phyloP scores from a whole-genome alignment of 2,797 vertebrate species.

The Chelmon rostratus region DNA sequence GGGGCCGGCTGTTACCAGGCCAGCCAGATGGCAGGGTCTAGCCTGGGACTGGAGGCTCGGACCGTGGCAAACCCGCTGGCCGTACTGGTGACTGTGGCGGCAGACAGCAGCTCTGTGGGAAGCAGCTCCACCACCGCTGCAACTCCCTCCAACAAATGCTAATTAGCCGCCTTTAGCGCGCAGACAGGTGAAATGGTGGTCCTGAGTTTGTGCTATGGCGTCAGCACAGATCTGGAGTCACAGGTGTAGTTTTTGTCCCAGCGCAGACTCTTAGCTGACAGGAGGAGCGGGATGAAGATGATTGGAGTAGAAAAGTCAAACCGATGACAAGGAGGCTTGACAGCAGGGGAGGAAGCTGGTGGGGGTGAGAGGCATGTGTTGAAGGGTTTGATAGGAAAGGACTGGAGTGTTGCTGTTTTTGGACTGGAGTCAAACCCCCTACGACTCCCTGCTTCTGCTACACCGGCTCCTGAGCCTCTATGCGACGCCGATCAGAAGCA shows the following conservation, averaged over 20 bases:
- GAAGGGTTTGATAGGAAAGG: conserved; percentile 74
- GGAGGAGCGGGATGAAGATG: conserved; percentile 74
- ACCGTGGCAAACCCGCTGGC: conserved; percentile 62
- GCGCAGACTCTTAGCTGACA: conserved; percentile 43
- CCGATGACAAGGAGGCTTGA: conserved; percentile 74
- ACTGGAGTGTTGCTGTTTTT: conserved; percentile 70
- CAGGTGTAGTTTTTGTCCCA: conserved; percentile 23
- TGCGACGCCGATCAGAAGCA: conserved; percentile 51
- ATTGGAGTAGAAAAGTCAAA: conserved; percentile 81
- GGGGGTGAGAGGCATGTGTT: conserved; percentile 63
- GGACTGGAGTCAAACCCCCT: conserved; percentile 65
- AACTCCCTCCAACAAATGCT: conserved; percentile 48
- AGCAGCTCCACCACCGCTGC: conserved; percentile 47
- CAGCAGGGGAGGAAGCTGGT: conserved; percentile 72
- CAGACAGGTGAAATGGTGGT: conserved; percentile 50
- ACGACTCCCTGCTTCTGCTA: conserved; percentile 55
- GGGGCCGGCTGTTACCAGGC: conserved; percentile 71
- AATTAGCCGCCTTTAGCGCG: conserved; percentile 59
- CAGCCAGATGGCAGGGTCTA: conserved; percentile 79
- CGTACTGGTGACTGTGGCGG: conserved; percentile 71
- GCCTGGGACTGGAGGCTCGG: conserved; percentile 58
- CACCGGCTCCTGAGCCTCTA: conserved; percentile 49
- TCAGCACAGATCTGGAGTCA: conserved; percentile 11
- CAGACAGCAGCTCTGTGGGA: conserved; percentile 78
- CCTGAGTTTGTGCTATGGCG: conserved; percentile 14